Conservation (phyloP, 2,888 invertebrate genomes). For the Lumbricus terrestris region DNA sequence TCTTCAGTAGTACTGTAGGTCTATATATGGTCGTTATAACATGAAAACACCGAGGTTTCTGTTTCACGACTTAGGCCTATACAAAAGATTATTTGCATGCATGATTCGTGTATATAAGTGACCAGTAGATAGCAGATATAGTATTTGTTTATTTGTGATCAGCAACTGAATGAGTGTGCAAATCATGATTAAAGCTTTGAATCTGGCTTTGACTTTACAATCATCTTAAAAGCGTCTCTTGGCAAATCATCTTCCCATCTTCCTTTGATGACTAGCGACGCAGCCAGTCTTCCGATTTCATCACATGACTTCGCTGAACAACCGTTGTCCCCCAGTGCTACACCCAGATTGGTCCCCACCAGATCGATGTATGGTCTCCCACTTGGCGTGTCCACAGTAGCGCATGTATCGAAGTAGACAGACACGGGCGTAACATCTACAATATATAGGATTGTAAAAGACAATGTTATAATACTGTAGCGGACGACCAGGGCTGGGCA, state of each 20-base stretch:
- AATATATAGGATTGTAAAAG: not conserved
- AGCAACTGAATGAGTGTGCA: not conserved
- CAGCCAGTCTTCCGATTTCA: slow-evolving; percentile 22
- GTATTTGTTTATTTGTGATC: too few species aligned
- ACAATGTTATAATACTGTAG: not conserved
- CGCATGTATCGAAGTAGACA: slow-evolving; percentile 6
- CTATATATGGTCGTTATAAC: too few species aligned
- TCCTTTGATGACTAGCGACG: slow-evolving; percentile 8
- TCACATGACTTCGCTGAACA: slow-evolving; percentile 17
- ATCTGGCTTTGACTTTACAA: not conserved
- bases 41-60: too few species aligned
- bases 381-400: slow-evolving; percentile 15
- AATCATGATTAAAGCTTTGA: not conserved
- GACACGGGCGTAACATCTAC: slow-evolving; percentile 21
- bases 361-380: not conserved
- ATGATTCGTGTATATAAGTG: too few species aligned
- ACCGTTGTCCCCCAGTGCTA: slow-evolving; percentile 14
- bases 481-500: too few species aligned
- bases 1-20: too few species aligned
- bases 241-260: slow-evolving; percentile 17
- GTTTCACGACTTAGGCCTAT: too few species aligned
- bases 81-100: too few species aligned
- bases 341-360: not conserved
- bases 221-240: not conserved
- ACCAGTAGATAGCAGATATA: too few species aligned